Evolutionary conservation across 1,140 invertebrate genomes (phyloP), one percentile per base, ranked within the genome.

Genomic region (Drosophila athabasca): DNA sequence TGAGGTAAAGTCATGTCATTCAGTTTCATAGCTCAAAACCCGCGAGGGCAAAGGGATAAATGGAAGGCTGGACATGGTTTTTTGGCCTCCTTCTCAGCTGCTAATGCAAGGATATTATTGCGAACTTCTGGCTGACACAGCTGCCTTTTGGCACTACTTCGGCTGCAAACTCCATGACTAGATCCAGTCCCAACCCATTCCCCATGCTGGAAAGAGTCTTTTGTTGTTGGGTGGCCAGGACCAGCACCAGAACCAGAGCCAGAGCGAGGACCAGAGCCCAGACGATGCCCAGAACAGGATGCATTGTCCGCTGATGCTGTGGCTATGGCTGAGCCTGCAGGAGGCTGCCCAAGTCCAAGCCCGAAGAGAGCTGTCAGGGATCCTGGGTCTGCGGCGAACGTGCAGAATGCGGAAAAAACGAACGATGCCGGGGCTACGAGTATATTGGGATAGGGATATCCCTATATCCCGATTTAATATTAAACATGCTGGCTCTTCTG

Each of bases 401-500:
- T 73, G 69, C 58, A 72, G 26, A 68, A 17, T 39, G 9, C 49
- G 41, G 39, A 64, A 51, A 61, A 51, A 31, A 49, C 50, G 22
- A 44, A 50, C 13, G 62, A 62, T 62, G 29, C 6, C 8, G 31
- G 24, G 24, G 24, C 24, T 26, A 26, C 24, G 24, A 26, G 24
- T 26, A 26, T 9, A 31, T 9, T 0, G 31, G 60, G 66, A 73
- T 59, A 58, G 22, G 60, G 65, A 75, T 80, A 80, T 76, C 44
- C 66, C 48, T 71, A 76, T 83, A 76, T 59, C 41, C 60, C 59
- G 62, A 72, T 84, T 71, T 72, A 69, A 71, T 71, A 71, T 71
- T 71, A 39, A 19, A 57, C 79, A 83, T 83, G 80, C 79, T 81
- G 75, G 73, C 73, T 52, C 43, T 31, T 8, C 29, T 31, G 29